Conservation (phyloP, 2,888 invertebrate genomes). For the Leptopilina drosophilae region DNA sequence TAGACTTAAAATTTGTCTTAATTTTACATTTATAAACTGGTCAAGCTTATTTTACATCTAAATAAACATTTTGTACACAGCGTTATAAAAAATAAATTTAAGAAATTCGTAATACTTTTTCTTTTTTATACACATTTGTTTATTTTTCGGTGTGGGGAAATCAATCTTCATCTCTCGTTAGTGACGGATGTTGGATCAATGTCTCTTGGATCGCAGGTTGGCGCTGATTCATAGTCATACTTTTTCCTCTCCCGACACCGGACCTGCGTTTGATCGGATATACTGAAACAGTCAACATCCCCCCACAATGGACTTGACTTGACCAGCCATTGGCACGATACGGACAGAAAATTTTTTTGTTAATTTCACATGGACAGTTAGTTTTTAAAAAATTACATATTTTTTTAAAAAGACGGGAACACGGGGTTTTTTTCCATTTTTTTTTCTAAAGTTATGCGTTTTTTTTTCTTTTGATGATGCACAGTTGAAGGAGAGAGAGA, state of each 20-base stretch:
- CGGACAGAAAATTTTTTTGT: constrained; percentile 61
- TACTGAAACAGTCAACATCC: constrained; percentile 82
- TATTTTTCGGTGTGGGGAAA: not conserved
- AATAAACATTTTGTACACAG: not conserved
- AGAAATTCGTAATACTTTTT: not conserved
- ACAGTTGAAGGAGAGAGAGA: not conserved
- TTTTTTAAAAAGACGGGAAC: not conserved
- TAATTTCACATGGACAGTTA: constrained; percentile 41
- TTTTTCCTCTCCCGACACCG: constrained; percentile 86
- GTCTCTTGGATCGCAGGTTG: constrained; percentile 70
- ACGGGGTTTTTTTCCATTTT: not conserved
- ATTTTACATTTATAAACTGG: not conserved
- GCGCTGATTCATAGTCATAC: constrained; percentile 84
- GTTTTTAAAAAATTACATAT: constrained; percentile 12
- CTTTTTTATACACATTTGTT: not conserved
- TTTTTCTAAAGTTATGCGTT: not conserved
- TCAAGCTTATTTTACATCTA: not conserved
- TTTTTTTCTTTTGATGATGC: not conserved
- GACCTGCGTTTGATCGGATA: constrained; percentile 85
- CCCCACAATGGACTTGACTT: constrained; percentile 73
- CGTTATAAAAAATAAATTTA: not conserved
- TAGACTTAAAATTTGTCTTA: not conserved
- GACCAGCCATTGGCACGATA: constrained; percentile 72
- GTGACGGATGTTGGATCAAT: constrained; percentile 58
- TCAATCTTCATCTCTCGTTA: constrained; percentile 11